These are phyloP conservation scores for Melanaphis sacchari DNA, from an alignment of 1,140 invertebrate species.

Conservation along the genomic window DNA sequence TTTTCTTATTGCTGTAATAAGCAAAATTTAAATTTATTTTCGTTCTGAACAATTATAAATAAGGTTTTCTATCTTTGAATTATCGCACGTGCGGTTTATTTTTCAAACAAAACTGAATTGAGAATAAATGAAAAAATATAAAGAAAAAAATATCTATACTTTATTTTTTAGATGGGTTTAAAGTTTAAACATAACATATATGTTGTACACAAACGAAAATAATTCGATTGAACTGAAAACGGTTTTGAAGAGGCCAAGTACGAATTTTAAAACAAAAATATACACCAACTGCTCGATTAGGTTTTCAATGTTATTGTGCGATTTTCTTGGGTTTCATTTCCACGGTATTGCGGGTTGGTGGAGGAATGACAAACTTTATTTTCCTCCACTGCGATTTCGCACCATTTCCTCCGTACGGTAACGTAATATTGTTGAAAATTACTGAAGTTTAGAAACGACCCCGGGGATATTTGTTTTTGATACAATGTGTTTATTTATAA, in stretches of 20 bases:
- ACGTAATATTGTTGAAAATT: conserved; percentile 21
- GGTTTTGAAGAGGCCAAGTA: background rate
- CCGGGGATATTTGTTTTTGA: conserved; percentile 10
- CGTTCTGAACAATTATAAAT: background rate
- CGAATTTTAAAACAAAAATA: background rate
- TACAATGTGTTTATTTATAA: background rate
- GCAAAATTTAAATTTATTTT: background rate
- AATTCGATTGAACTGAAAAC: background rate
- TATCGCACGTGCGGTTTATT: background rate
- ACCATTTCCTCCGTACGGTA: background rate
- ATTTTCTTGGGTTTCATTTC: background rate
- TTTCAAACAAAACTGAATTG: background rate
- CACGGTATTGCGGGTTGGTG: background rate
- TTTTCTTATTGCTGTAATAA: background rate
- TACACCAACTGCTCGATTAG: background rate
- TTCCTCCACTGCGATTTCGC: background rate
- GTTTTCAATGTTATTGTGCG: background rate
- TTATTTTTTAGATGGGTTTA: background rate
- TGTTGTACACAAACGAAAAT: background rate
- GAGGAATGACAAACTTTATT: background rate
- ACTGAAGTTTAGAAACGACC: conserved; percentile 1
- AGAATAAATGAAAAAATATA: background rate
- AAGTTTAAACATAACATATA: background rate
- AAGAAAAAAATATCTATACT: background rate
- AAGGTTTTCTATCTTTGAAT: background rate